phyloP scores from a whole-genome alignment of 2,888 invertebrate species.

The Parnassius apollo region DNA sequence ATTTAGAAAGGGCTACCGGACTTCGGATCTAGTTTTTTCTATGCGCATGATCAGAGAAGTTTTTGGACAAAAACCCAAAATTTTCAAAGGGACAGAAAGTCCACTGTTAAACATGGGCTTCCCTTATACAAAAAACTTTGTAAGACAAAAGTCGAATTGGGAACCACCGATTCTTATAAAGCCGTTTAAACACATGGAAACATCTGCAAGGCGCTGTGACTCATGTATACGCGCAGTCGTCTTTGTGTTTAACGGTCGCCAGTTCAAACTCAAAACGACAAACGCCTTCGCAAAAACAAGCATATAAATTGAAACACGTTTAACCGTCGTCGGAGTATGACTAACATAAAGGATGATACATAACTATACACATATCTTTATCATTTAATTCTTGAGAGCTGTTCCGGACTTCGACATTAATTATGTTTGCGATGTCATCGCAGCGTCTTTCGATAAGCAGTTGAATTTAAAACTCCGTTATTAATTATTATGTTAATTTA shows the following conservation, averaged over 20 bases:
- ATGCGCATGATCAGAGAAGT: too few relatives aligned
- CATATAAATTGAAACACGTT: slow-evolving; percentile 39
- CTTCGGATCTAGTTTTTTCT: too few relatives aligned
- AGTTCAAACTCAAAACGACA: slow-evolving; percentile 15
- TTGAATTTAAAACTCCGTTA: slow-evolving; percentile 18
- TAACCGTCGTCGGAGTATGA: slow-evolving; percentile 43
- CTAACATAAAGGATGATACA: slow-evolving; percentile 32
- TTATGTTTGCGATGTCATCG: slow-evolving; percentile 17
- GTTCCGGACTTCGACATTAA: slow-evolving; percentile 11
- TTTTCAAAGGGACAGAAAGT: too few relatives aligned
- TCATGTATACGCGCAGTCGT: slow-evolving; percentile 49
- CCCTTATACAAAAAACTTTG: too few relatives aligned
- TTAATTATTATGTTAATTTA: too few relatives aligned
- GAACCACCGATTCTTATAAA: too few relatives aligned
- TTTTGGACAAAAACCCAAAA: too few relatives aligned
- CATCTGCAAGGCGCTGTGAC: slow-evolving; percentile 33
- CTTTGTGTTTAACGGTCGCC: slow-evolving; percentile 46
- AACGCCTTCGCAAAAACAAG: slow-evolving; percentile 25
- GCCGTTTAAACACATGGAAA: too few relatives aligned
- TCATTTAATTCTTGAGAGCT: neutral
- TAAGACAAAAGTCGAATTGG: too few relatives aligned
- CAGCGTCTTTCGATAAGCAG: slow-evolving; percentile 1
- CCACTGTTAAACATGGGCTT: too few relatives aligned
- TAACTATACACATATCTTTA: too few relatives aligned
- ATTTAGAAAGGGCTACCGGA: too few relatives aligned